Evolutionary conservation across 2,888 invertebrate genomes (phyloP).

Genomic region (Taenaris catops): DNA sequence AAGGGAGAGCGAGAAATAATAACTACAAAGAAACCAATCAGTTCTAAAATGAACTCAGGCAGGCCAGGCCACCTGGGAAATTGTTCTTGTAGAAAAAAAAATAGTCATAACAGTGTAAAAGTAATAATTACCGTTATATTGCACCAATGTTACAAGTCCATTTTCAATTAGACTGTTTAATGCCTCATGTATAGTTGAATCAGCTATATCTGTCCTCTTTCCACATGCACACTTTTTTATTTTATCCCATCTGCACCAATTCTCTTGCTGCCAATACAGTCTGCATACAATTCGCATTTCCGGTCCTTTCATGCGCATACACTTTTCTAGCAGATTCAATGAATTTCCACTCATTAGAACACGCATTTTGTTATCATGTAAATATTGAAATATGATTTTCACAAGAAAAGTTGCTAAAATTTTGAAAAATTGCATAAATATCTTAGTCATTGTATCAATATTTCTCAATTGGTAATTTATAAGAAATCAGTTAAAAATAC

Average conservation of each 20-base stretch:
- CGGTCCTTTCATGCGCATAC: slow-evolving; percentile 35
- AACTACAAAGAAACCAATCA: too few relatives aligned
- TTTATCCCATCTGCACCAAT: slow-evolving; percentile 47
- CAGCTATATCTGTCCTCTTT: slow-evolving; percentile 28
- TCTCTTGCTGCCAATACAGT: slow-evolving; percentile 53
- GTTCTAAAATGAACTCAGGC: too few relatives aligned
- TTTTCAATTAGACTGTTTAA: slow-evolving; percentile 37
- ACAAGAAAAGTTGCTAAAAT: slow-evolving; percentile 53
- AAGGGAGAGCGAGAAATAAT: too few relatives aligned
- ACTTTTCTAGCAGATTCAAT: slow-evolving; percentile 35
- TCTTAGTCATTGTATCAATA: not conserved
- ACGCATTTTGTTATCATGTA: slow-evolving; percentile 37
- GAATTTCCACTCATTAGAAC: slow-evolving; percentile 37
- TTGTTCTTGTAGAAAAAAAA: too few relatives aligned
- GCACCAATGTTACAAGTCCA: slow-evolving; percentile 33
- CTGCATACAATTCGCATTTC: slow-evolving; percentile 52
- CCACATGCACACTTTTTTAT: slow-evolving; percentile 33
- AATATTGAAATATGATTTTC: slow-evolving; percentile 43
- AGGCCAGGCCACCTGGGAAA: too few relatives aligned
- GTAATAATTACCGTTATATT: slow-evolving; percentile 26
- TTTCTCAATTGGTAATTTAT: not conserved
- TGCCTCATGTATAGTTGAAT: slow-evolving; percentile 31
- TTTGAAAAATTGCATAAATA: slow-evolving; percentile 1
- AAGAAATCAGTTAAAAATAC: not conserved
- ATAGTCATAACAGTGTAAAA: too few relatives aligned